Evolutionary conservation across 2,113 vertebrate species (phyloP).

Genomic region (Nymphicus hollandicus): DNA sequence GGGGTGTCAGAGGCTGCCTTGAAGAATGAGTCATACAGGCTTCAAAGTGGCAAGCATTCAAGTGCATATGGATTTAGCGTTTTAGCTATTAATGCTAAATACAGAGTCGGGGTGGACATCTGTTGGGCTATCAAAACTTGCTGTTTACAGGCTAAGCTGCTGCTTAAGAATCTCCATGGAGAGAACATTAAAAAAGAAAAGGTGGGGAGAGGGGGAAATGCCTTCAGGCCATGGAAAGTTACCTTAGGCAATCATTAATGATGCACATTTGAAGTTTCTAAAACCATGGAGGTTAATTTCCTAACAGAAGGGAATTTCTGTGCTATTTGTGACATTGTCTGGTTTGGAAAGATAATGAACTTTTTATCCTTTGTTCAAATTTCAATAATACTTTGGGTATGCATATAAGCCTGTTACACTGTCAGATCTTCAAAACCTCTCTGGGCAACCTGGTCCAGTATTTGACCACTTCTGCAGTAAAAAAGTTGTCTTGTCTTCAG

Average conservation of each 20-base stretch:
- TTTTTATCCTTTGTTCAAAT: constrained; percentile 12
- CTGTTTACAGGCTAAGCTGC: neutral
- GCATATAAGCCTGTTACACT: neutral
- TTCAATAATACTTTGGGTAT: neutral
- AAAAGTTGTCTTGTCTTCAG: neutral
- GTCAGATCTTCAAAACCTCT: neutral
- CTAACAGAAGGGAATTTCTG: neutral
- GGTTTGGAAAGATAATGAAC: neutral
- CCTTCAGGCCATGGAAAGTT: neutral
- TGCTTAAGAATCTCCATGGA: neutral
- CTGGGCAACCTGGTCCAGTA: neutral
- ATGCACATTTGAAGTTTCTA: constrained; percentile 1
- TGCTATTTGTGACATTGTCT: neutral
- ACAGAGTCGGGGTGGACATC: neutral
- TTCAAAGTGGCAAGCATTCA: neutral
- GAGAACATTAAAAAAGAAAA: neutral
- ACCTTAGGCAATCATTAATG: neutral
- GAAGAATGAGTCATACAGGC: neutral
- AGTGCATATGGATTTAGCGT: neutral
- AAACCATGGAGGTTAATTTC: neutral
- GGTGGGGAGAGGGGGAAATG: neutral
- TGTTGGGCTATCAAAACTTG: neutral
- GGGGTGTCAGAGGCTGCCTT: neutral
- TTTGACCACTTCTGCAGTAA: neutral
- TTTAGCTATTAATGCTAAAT: neutral